Conservation (phyloP, 2,113 vertebrate species). For the Grus americana region DNA sequence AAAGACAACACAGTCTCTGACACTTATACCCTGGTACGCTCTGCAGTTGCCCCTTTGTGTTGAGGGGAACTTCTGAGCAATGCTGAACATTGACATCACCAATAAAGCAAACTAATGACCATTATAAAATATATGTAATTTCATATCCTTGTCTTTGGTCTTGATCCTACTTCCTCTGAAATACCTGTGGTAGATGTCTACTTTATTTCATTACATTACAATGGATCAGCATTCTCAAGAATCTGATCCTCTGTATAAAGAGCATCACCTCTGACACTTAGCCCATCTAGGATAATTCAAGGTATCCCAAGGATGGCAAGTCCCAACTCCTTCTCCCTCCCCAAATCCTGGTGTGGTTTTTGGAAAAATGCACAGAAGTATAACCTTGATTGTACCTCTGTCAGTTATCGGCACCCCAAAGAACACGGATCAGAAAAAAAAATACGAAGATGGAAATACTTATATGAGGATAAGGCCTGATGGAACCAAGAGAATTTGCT, state of each 20-base stretch:
- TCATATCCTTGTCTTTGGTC: background rate
- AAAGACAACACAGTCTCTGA: background rate
- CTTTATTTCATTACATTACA: background rate
- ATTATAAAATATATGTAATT: fast-evolving
- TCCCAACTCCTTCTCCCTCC: background rate
- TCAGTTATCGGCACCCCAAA: background rate
- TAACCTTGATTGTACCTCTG: background rate
- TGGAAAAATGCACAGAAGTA: background rate
- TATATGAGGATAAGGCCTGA: background rate
- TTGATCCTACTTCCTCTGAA: background rate
- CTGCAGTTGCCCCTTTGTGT: background rate
- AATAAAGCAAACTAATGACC: background rate
- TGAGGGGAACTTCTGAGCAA: background rate
- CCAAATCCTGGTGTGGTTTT: background rate
- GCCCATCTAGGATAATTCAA: background rate
- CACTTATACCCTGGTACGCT: background rate
- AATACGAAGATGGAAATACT: background rate
- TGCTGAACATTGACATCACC: background rate
- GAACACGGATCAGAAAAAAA: background rate
- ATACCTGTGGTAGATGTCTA: background rate
- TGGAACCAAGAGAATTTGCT: background rate
- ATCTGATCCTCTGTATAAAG: background rate
- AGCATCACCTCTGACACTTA: background rate
- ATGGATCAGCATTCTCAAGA: background rate
- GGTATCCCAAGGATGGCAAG: background rate